Evolutionary conservation across 1,140 invertebrate genomes (phyloP), one percentile per base, ranked within the genome.

Genomic region (Capitella teleta): DNA sequence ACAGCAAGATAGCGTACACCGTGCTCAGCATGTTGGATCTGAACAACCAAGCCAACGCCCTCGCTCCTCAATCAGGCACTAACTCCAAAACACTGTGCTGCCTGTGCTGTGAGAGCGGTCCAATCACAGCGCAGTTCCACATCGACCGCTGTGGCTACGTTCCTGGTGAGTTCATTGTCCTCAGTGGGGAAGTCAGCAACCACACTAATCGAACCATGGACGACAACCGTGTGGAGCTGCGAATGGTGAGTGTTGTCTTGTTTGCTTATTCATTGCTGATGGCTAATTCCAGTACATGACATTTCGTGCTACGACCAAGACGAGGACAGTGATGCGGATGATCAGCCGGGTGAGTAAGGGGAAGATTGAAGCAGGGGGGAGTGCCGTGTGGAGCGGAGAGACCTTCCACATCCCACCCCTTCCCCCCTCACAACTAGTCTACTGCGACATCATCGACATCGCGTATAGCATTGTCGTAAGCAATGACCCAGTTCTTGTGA

Each of bases 21-120:
- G 61, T 69, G 12, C 45, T 67, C 18, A 58, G 51, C 41, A 58
- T 61, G 8, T 36, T 69, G 32, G 67, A 69, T 56, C 49, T 69
- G 23, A 68, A 66, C 47, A 50, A 36, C 4, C 51, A 61, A 38
- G 58, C 66, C 2, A 38, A 32, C n/a, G n/a, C n/a, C 8, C 30
- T 32, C 8, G 30, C 30, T n/a, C 30, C 30, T 32, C 8, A 32
- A 32, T n/a, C 8, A 32, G 30, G 30, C n/a, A 8, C n/a, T 32
- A n/a, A 32, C 30, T 8, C 8, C 8, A 32, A 32, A n/a, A 32
- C 30, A n/a, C n/a, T 32, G n/a, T 32, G 30, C 30, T 32, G 30
- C n/a, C 30, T 32, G 8, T 32, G 30, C n/a, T 32, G 30, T 32
- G 8, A 32, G 30, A 10, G 8, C 30, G 30, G 30, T n/a, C 30